Conservation (phyloP, 1,140 invertebrate genomes). For the Papilio glaucus region DNA sequence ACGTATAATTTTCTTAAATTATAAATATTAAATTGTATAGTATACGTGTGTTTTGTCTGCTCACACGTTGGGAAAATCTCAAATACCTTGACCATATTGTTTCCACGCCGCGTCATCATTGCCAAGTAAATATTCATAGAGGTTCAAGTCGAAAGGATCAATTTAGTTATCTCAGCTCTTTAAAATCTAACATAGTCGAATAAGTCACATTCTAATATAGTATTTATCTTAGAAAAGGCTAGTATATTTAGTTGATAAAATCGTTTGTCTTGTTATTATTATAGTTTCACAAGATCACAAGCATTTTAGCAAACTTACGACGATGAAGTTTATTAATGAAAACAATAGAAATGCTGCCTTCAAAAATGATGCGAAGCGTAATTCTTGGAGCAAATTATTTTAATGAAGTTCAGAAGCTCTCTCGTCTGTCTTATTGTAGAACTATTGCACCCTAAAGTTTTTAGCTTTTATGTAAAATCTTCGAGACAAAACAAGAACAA, state of each 20-base stretch:
- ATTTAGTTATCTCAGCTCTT: no score
- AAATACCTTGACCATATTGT: no score
- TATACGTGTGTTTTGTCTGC: no score
- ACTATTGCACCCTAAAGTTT: conserved; percentile 51
- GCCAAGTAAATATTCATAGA: no score
- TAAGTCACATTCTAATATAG: conserved; percentile 14
- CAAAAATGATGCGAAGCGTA: conserved; percentile 48
- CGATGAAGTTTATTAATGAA: conserved; percentile 14
- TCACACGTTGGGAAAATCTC: no score
- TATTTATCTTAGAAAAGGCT: not conserved
- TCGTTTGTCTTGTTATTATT: conserved; percentile 1
- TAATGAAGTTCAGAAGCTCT: conserved; percentile 59
- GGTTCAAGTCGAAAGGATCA: no score
- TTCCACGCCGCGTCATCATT: no score
- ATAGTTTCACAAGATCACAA: not conserved
- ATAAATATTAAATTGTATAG: not conserved
- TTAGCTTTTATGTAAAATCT: conserved; percentile 45
- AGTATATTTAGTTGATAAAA: not conserved
- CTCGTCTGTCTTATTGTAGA: conserved; percentile 55
- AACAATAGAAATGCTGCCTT: conserved; percentile 41
- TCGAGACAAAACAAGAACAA: not conserved
- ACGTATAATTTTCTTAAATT: not conserved
- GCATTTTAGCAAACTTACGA: conserved; percentile 11
- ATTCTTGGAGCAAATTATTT: conserved; percentile 64
- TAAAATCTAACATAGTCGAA: no score